Conservation (phyloP, 2,113 vertebrate genomes). For the Mus pahari region DNA sequence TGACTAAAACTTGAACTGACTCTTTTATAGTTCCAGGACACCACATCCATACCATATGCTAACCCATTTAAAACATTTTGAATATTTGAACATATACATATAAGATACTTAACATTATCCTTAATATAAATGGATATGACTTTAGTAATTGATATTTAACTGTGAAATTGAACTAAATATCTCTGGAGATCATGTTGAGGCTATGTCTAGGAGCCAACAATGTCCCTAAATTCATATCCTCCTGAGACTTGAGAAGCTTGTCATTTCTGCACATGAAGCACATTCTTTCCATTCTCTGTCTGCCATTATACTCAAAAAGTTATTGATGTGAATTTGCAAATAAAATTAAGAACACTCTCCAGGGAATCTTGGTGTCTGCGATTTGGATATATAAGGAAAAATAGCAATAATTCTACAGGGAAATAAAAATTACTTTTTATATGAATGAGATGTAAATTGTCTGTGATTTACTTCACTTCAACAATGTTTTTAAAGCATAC, state of each 20-base stretch:
- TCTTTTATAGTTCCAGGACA: constrained; percentile 29
- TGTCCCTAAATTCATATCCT: background rate
- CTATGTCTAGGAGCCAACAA: background rate
- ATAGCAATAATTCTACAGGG: constrained; percentile 33
- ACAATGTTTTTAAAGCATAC: constrained; percentile 26
- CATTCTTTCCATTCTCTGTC: background rate
- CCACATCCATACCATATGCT: background rate
- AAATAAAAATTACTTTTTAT: constrained; percentile 18
- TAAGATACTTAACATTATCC: background rate
- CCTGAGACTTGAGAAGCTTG: background rate
- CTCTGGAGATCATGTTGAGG: background rate
- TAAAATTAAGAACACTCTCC: constrained; percentile 20
- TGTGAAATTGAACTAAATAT: constrained; percentile 33
- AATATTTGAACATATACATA: constrained; percentile 37
- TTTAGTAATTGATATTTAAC: constrained; percentile 26
- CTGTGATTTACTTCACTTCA: background rate
- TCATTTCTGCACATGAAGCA: constrained; percentile 1
- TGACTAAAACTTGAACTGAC: background rate
- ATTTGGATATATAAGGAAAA: background rate
- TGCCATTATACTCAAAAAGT: background rate
- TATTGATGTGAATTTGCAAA: constrained; percentile 13
- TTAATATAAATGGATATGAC: constrained; percentile 37
- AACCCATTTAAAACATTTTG: background rate
- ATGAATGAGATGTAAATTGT: background rate
- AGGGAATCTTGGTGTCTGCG: background rate